Percentiles rank a stretch among this genome's conserved stretches.
These are phyloP conservation scores for Irena cyanogastra DNA, from an alignment of 2,113 vertebrate species.

Conservation along the genomic window DNA sequence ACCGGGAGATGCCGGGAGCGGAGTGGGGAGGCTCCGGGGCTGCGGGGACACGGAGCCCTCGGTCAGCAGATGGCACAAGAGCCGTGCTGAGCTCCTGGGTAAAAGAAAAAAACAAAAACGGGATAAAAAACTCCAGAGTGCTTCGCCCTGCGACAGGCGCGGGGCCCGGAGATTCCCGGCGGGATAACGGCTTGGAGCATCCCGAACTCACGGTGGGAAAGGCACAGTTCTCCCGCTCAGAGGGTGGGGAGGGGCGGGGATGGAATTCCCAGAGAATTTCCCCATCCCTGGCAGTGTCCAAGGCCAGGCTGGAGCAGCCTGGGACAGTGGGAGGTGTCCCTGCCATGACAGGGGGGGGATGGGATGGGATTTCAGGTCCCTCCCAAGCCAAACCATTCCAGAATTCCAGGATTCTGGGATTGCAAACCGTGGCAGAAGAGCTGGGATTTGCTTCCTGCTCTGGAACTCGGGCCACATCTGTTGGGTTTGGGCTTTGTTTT, in stretches of 20 bases:
- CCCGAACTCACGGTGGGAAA: neutral
- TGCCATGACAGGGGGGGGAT: neutral
- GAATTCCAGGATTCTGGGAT: neutral
- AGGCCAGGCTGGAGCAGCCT: neutral
- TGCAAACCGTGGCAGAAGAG: neutral
- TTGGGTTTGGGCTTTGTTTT: neutral
- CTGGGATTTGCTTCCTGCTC: neutral
- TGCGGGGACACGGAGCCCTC: rapidly evolving
- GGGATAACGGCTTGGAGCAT: neutral
- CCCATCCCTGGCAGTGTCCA: neutral
- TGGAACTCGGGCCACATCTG: neutral
- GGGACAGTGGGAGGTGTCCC: neutral
- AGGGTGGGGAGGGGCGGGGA: neutral
- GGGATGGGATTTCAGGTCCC: neutral
- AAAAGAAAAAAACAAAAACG: rapidly evolving
- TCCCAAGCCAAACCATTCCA: neutral
- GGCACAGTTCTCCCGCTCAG: rapidly evolving
- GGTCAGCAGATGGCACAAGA: slow-evolving; percentile 54
- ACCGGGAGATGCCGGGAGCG: too few species aligned
- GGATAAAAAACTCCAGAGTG: neutral
- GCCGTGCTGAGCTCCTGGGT: neutral
- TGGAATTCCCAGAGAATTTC: neutral
- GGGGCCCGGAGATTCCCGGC: neutral
- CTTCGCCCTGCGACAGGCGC: rapidly evolving
- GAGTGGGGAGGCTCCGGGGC: neutral